These are phyloP conservation scores for Epistrophe grossulariae DNA, from an alignment of 2,888 invertebrate species.

Conservation along the genomic window DNA sequence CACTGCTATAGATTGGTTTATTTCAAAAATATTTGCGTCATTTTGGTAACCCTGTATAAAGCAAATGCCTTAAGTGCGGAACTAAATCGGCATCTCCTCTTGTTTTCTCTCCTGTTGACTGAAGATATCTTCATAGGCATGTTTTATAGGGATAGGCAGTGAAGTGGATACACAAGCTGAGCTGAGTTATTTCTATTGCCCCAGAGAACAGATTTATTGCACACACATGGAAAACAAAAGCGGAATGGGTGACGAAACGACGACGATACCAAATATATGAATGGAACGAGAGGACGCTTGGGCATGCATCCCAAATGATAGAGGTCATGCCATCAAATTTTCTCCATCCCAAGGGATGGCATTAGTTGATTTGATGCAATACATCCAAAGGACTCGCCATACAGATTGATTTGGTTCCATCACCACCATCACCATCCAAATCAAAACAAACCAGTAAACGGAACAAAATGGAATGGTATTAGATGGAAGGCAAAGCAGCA, in stretches of 20 bases:
- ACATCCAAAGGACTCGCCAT: conserved; percentile 55
- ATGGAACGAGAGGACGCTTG: conserved; percentile 18
- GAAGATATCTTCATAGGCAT: conserved; percentile 74
- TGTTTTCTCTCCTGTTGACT: conserved; percentile 67
- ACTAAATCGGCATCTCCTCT: conserved; percentile 70
- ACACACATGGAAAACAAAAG: conserved; percentile 39
- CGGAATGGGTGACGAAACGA: conserved; percentile 18
- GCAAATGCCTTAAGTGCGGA: conserved; percentile 66
- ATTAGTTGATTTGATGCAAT: conserved; percentile 76
- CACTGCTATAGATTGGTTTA: too few relatives aligned
- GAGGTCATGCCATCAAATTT: conserved; percentile 75
- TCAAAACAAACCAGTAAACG: conserved; percentile 30
- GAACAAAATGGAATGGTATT: conserved; percentile 21
- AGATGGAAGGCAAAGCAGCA: neutral
- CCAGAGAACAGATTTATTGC: conserved; percentile 74
- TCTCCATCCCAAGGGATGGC: conserved; percentile 70
- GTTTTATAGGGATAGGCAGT: conserved; percentile 45
- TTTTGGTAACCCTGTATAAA: conserved; percentile 18
- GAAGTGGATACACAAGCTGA: conserved; percentile 66
- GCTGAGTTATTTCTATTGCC: conserved; percentile 70
- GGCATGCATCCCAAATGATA: conserved; percentile 68
- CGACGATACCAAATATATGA: neutral
- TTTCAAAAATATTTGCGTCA: neutral
- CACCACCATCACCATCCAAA: conserved; percentile 35
- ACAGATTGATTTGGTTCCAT: conserved; percentile 68